Base-by-base conservation (phyloP, 2,888 invertebrate species). In the Mimas tiliae region DNA sequence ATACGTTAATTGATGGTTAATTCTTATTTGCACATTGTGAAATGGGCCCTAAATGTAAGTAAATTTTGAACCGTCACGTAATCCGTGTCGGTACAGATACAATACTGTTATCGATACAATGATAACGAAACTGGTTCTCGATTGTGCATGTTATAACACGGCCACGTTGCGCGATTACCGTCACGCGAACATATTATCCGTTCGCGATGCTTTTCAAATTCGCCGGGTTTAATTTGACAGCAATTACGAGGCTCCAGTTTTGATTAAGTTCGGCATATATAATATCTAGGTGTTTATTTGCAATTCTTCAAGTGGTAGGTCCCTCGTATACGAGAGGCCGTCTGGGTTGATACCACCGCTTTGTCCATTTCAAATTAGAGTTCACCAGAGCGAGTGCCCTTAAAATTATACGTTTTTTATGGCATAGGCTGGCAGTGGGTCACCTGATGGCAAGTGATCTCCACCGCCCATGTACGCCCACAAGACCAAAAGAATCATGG, bases 101-200 rank as follows among this genome's bases (percentile, higher is more conserved):
- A 66, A 53, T 33, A 62, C 73, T 70, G 77, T 80, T 86, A 88
- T 88, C 87, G 84, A 84, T 83, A 77, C 68, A 68, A 63, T 81
- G 88, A 90, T 88, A 89, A 83, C 82, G 74, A 72, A 81, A 81
- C 72, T 77, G 77, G 81, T 74, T 73, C 78, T 74, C 71, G 76
- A 82, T 82, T 81, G 73, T 73, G 75, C 74, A 76, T 76, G 76
- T 74, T 74, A 80, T 79, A 81, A 84, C 77, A 83, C 80, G 74
- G 71, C 76, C 72, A 69, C 75, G 77, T 87, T 82, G 83, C 84
- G 83, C 84, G 82, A 82, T 80, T 78, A 78, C 58, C 73, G 82
- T 79, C 87, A 87, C 86, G 87, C 87, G 81, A 88, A 72, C 71
- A 72, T 80, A 73, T 79, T 77, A 74, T 74, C 71, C 75, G 79